Percentiles rank a stretch among this genome's conserved stretches.
These are phyloP conservation scores for Rhynchonema sp. DNA, from an alignment of 2,888 invertebrate species.

Conservation along the genomic window DNA sequence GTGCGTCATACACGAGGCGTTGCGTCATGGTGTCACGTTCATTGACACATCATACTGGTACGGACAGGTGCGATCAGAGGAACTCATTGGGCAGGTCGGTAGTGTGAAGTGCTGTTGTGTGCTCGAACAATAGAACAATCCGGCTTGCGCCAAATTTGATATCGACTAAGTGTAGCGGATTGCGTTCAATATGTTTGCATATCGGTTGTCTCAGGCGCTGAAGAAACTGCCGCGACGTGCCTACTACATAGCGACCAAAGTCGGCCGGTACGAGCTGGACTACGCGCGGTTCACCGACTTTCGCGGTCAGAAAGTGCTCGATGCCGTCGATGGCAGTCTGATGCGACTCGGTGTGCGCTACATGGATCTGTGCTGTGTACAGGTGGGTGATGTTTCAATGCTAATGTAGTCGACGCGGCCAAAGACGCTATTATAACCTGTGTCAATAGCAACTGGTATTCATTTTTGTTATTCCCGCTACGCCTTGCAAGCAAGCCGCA, in stretches of 20 bases:
- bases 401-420: neutral
- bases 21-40: conserved; percentile 63
- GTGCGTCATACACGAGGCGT: conserved; percentile 47
- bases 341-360: conserved; percentile 38
- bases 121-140: neutral
- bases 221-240: conserved; percentile 52
- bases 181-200: no score
- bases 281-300: conserved; percentile 62
- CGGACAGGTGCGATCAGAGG: conserved; percentile 40
- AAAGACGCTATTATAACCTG: neutral
- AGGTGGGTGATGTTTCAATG: conserved; percentile 35
- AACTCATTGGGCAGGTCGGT: neutral
- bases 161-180: no score
- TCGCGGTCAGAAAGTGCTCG: conserved; percentile 46
- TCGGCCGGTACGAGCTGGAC: conserved; percentile 52
- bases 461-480: no score
- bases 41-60: conserved; percentile 79
- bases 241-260: conserved; percentile 70
- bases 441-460: no score
- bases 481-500: no score
- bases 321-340: conserved; percentile 55
- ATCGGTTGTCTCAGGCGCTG: conserved; percentile 42
- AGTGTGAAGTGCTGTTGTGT: neutral
- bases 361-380: conserved; percentile 49
- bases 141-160: no score